A percentile compares a stretch with the other conserved stretches of the same genome.
These are phyloP conservation scores for Trimorus sp. DNA, from an alignment of 2,888 invertebrate species.

Conservation along the genomic window DNA sequence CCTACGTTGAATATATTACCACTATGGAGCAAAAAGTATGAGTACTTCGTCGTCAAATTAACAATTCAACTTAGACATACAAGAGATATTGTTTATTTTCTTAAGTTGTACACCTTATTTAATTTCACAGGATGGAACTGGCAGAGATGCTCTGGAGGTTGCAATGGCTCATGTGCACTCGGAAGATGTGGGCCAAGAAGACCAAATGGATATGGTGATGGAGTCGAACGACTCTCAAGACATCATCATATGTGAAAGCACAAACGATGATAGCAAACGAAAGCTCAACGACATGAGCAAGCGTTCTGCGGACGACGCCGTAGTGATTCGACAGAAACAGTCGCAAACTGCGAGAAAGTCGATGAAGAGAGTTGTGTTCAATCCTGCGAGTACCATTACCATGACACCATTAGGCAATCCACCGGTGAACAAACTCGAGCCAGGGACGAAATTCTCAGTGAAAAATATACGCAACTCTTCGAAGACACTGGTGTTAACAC, in stretches of 20 bases:
- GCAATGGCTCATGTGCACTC: conserved; percentile 78
- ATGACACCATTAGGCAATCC: conserved; percentile 73
- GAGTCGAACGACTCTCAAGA: conserved; percentile 69
- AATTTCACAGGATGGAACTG: conserved; percentile 64
- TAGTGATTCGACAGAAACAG: conserved; percentile 54
- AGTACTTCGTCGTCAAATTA: too few relatives aligned
- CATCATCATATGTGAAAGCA: conserved; percentile 54
- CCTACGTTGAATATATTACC: conserved; percentile 54
- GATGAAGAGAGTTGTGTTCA: conserved; percentile 70
- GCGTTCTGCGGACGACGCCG: conserved; percentile 4
- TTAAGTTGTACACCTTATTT: not conserved
- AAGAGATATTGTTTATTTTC: too few relatives aligned
- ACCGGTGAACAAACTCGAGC: conserved; percentile 71
- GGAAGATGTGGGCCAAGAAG: conserved; percentile 73
- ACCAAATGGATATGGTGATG: conserved; percentile 76
- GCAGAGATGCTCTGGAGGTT: conserved; percentile 74
- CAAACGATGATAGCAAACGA: conserved; percentile 27
- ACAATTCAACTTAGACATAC: too few relatives aligned
- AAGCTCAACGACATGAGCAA: conserved; percentile 27
- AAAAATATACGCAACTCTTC: conserved; percentile 73
- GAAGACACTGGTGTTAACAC: conserved; percentile 41
- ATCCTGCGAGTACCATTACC: conserved; percentile 71
- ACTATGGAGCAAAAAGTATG: conserved; percentile 48
- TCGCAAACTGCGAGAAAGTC: conserved; percentile 66
- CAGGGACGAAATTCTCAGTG: conserved; percentile 73